Conservation (phyloP, 2,113 vertebrate genomes). For the Sclerurus mexicanus region DNA sequence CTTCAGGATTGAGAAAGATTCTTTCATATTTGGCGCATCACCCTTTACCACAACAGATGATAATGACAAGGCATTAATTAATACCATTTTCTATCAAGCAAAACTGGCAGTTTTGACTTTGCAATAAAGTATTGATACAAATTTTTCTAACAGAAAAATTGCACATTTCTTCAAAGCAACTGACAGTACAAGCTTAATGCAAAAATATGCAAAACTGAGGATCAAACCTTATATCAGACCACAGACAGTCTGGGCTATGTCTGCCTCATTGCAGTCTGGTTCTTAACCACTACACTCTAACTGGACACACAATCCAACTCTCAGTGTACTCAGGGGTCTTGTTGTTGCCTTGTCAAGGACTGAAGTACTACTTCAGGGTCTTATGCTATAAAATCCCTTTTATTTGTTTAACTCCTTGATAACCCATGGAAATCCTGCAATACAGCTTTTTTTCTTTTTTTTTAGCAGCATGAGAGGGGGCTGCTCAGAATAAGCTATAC, state of each 20-base stretch:
- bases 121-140: not conserved
- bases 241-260: not conserved
- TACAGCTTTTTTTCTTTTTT: not conserved
- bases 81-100: not conserved
- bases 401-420: not conserved
- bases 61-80: not conserved
- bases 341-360: not conserved
- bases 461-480: not conserved
- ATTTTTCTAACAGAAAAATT: not conserved
- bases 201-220: not conserved
- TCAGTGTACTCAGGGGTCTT: not conserved
- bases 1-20: not conserved
- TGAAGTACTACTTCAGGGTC: not conserved
- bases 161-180: not conserved
- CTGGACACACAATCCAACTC: not conserved
- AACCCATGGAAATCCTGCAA: not conserved
- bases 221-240: not conserved
- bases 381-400: not conserved
- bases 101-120: not conserved
- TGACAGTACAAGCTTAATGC: not conserved
- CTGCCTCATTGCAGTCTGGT: not conserved
- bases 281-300: not conserved
- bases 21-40: not conserved
- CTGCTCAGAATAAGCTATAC: not conserved
- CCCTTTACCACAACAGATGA: not conserved